These are phyloP conservation scores for Pangasius larnaudii DNA, from an alignment of 2,797 vertebrate species.

Conservation along the genomic window DNA sequence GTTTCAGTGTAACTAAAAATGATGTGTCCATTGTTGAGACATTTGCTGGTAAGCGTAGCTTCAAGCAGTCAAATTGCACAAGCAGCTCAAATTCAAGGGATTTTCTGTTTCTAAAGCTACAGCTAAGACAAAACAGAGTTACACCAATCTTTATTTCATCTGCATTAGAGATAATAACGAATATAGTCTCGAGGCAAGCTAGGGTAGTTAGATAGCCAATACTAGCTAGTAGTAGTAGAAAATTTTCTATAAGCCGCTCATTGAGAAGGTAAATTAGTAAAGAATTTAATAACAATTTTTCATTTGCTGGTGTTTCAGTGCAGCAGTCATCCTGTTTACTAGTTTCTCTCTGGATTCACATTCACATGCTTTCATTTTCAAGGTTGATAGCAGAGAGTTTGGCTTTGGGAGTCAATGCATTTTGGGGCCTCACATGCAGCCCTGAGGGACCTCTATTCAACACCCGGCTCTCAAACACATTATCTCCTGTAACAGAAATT, in stretches of 20 bases:
- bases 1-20: not conserved
- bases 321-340: not conserved
- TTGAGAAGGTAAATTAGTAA: not conserved
- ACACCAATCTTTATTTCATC: not conserved
- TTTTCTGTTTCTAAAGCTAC: not conserved
- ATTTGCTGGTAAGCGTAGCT: not conserved
- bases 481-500: conserved; percentile 55
- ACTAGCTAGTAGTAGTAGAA: not conserved
- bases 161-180: not conserved
- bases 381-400: conserved; percentile 51
- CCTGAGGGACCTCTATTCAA: conserved; percentile 49
- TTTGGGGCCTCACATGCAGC: conserved; percentile 37
- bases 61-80: not conserved
- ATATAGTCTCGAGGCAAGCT: not conserved
- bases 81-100: not conserved
- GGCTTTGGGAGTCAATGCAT: conserved; percentile 36
- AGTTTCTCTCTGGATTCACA: conserved; percentile 62
- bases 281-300: not conserved
- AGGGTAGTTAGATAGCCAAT: not conserved
- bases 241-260: not conserved
- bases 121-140: not conserved
- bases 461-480: conserved; percentile 49
- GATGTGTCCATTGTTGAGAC: not conserved
- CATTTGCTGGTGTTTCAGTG: conserved; percentile 10
- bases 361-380: conserved; percentile 72